Conservation (phyloP, 2,113 vertebrate species). For the Dasyurus viverrinus region DNA sequence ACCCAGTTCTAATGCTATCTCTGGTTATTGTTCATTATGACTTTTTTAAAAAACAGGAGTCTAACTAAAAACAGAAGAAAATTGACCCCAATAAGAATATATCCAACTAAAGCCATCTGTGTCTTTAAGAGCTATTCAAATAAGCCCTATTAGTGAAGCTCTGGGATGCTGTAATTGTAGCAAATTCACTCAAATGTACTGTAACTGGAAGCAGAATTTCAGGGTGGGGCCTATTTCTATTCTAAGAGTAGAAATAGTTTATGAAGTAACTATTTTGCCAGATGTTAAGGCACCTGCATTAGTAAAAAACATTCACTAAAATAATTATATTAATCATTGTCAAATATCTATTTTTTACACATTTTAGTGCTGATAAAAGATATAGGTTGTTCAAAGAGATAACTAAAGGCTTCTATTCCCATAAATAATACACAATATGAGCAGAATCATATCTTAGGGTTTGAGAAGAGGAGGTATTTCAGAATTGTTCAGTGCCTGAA, state of each 20-base stretch:
- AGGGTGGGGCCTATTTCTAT: neutral
- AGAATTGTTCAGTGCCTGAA: neutral
- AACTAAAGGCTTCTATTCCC: slow-evolving; percentile 15
- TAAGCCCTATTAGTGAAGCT: slow-evolving; percentile 22
- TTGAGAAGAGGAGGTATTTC: neutral
- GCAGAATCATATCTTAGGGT: neutral
- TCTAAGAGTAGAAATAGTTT: neutral
- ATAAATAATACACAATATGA: slow-evolving; percentile 32
- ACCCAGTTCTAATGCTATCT: neutral
- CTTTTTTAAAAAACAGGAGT: slow-evolving; percentile 15
- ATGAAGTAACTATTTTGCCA: neutral
- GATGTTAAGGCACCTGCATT: neutral
- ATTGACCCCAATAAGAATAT: neutral
- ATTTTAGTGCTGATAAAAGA: neutral
- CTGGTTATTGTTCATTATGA: neutral
- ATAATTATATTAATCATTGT: slow-evolving; percentile 16
- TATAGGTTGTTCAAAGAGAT: neutral
- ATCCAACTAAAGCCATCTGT: slow-evolving; percentile 16
- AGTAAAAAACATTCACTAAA: slow-evolving; percentile 20
- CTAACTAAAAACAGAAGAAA: slow-evolving; percentile 46
- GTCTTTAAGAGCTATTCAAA: slow-evolving; percentile 30
- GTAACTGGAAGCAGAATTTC: slow-evolving; percentile 1
- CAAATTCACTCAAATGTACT: neutral
- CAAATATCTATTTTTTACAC: slow-evolving; percentile 42
- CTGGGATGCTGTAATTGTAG: neutral